Evolutionary conservation across 2,888 invertebrate species (phyloP).

Genomic region (Trichogramma evanescens): DNA sequence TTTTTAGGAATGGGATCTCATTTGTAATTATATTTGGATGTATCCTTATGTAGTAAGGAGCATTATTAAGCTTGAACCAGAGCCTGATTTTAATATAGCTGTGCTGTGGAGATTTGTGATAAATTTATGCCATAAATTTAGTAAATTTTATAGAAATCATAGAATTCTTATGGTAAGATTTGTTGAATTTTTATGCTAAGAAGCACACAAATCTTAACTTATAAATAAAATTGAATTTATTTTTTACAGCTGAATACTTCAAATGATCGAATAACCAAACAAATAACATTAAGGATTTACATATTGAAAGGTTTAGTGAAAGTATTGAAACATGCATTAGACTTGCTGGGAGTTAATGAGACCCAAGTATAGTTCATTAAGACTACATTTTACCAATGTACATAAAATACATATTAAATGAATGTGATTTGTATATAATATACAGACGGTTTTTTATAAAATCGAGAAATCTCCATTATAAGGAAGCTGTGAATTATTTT

Average conservation of each 20-base stretch:
- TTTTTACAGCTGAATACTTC: too few species aligned
- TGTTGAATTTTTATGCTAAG: neutral
- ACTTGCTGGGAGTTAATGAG: conserved; percentile 49
- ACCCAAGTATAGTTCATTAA: too few species aligned
- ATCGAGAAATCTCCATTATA: too few species aligned
- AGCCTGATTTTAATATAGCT: conserved; percentile 57
- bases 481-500: too few species aligned
- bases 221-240: too few species aligned
- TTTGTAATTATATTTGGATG: conserved; percentile 61
- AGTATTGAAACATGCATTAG: conserved; percentile 58
- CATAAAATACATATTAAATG: too few species aligned
- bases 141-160: conserved; percentile 66
- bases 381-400: too few species aligned
- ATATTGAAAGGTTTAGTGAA: conserved; percentile 59
- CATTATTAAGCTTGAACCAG: conserved; percentile 49
- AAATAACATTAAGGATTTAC: conserved; percentile 62
- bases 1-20: conserved; percentile 67
- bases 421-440: too few species aligned
- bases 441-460: too few species aligned
- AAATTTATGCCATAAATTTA: conserved; percentile 59
- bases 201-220: too few species aligned
- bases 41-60: conserved; percentile 58
- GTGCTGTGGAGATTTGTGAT: conserved; percentile 59
- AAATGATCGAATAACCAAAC: conserved; percentile 22
- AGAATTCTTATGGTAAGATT: conserved; percentile 62